phyloP scores from a whole-genome alignment of 2,113 vertebrate genomes.

The Triplophysa dalaica region DNA sequence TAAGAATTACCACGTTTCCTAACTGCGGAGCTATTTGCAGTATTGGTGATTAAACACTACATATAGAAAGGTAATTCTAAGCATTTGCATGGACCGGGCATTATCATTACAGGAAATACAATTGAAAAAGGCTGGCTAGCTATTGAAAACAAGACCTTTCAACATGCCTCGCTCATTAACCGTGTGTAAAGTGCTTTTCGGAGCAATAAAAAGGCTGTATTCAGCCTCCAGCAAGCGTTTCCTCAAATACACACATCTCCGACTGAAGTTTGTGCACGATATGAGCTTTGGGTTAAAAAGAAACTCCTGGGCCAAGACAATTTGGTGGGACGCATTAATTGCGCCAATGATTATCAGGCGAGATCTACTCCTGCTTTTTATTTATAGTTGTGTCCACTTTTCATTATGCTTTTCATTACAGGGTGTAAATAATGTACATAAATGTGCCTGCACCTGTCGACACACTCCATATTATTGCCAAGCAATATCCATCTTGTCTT shows the following conservation, averaged over 20 bases:
- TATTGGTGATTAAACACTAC: constrained; percentile 32
- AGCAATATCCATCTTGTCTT: constrained; percentile 74
- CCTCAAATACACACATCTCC: constrained; percentile 31
- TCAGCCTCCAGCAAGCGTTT: background rate
- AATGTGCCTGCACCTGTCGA: constrained; percentile 70
- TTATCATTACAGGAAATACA: constrained; percentile 34
- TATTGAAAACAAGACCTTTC: constrained; percentile 38
- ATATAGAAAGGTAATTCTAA: constrained; percentile 27
- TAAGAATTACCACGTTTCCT: background rate
- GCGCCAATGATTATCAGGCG: constrained; percentile 73
- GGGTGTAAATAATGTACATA: constrained; percentile 77
- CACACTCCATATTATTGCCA: constrained; percentile 72
- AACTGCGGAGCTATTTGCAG: background rate
- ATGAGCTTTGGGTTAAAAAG: constrained; percentile 54
- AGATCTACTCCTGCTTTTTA: constrained; percentile 70
- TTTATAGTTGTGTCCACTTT: constrained; percentile 82
- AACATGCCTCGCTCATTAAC: constrained; percentile 26
- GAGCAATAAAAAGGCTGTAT: constrained; percentile 36
- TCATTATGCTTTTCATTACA: constrained; percentile 81
- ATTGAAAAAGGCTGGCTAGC: constrained; percentile 22
- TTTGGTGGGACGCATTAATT: constrained; percentile 74
- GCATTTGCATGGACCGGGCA: background rate
- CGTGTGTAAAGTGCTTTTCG: constrained; percentile 32
- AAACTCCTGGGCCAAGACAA: constrained; percentile 59
- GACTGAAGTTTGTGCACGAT: constrained; percentile 67